phyloP scores from a whole-genome alignment of 2,888 invertebrate genomes.

The Cryptophagus acutangulus region DNA sequence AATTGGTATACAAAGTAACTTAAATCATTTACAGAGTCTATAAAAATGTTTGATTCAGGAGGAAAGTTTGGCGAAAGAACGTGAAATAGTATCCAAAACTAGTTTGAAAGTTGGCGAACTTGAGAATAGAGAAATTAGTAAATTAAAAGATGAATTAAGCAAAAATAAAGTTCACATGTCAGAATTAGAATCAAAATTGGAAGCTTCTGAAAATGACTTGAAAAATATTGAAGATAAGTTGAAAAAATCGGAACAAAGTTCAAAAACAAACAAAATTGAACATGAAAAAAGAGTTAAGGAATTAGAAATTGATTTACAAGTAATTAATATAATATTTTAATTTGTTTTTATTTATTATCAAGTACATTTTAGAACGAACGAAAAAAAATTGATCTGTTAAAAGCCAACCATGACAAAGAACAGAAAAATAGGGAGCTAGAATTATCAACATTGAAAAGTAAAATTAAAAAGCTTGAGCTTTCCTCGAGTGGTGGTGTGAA shows the following conservation, averaged over 20 bases:
- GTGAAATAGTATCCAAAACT: conserved; percentile 43
- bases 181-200: conserved; percentile 43
- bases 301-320: conserved; percentile 41
- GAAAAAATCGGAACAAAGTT: conserved; percentile 61
- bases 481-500: conserved; percentile 59
- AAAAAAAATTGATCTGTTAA: conserved; percentile 63
- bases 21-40: background rate
- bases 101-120: conserved; percentile 35
- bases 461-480: conserved; percentile 62
- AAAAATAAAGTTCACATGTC: conserved; percentile 34
- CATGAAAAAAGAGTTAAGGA: conserved; percentile 56
- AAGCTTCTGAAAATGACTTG: conserved; percentile 31
- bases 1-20: conserved; percentile 51
- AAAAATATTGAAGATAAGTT: conserved; percentile 47
- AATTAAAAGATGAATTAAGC: conserved; percentile 38
- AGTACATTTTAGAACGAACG: conserved; percentile 59
- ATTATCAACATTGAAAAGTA: conserved; percentile 69
- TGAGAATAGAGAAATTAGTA: conserved; percentile 36
- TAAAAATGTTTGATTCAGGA: conserved; percentile 43
- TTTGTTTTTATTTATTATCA: background rate
- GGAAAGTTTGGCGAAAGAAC: conserved; percentile 50
- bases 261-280: conserved; percentile 58
- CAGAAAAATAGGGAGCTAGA: conserved; percentile 72
- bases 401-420: conserved; percentile 67
- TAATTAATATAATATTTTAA: conserved; percentile 18